These are phyloP conservation scores for Tenualosa thibaudeaui DNA, from an alignment of 2,797 vertebrate species.

Conservation along the genomic window DNA sequence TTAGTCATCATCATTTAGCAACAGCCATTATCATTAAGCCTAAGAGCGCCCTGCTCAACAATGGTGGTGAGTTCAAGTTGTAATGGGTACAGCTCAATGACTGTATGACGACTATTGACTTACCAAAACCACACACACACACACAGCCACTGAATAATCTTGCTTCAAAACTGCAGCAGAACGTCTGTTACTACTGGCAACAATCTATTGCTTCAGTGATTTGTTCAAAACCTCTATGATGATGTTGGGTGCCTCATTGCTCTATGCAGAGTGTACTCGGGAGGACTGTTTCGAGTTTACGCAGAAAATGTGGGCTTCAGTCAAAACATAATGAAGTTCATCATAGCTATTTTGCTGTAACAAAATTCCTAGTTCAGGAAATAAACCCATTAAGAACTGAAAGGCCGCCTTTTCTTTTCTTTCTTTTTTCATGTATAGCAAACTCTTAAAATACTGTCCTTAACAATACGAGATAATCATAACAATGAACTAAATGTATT, in stretches of 20 bases:
- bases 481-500: not conserved
- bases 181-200: not conserved
- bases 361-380: not conserved
- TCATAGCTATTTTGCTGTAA: not conserved
- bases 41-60: not conserved
- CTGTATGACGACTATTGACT: not conserved
- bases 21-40: not conserved
- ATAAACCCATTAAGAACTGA: not conserved
- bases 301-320: not conserved
- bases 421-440: not conserved
- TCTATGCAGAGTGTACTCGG: not conserved
- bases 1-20: not conserved
- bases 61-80: not conserved
- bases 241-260: not conserved
- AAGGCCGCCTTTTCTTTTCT: no score
- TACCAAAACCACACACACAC: not conserved
- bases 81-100: not conserved
- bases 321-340: not conserved
- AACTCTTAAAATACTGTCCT: not conserved
- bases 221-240: not conserved
- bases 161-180: not conserved
- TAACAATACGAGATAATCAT: not conserved
- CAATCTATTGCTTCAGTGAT: not conserved
- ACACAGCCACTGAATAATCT: not conserved
- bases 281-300: not conserved